Evolutionary conservation across 1,140 invertebrate genomes (phyloP).

Genomic region (Drosophila asahinai): DNA sequence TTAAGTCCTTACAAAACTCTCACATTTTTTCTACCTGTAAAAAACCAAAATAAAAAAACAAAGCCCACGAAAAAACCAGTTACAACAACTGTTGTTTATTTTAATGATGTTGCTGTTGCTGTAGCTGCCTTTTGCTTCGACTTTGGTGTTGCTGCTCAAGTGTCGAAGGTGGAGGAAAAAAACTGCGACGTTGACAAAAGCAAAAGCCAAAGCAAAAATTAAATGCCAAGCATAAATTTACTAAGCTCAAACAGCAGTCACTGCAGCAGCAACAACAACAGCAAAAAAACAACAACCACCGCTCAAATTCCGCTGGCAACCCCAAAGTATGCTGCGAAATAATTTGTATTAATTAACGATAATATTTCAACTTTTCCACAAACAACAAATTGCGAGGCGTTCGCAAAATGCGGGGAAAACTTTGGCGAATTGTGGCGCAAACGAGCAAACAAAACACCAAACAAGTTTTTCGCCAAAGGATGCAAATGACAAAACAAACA

Average conservation of each 20-base stretch:
- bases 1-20: too few relatives aligned
- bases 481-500: constrained; percentile 63
- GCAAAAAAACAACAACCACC: constrained; percentile 11
- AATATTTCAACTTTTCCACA: constrained; percentile 39
- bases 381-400: constrained; percentile 31
- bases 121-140: constrained; percentile 1
- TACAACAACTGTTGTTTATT: constrained; percentile 72
- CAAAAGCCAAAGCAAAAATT: constrained; percentile 55
- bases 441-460: constrained; percentile 39
- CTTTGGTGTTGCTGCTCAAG: constrained; percentile 38
- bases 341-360: constrained; percentile 48
- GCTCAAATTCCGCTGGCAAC: constrained; percentile 50
- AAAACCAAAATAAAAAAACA: constrained; percentile 34
- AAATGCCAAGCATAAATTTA: constrained; percentile 51
- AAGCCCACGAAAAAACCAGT: constrained; percentile 64
- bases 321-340: constrained; percentile 70
- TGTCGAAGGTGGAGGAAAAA: constrained; percentile 53
- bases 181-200: constrained; percentile 77
- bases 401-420: constrained; percentile 29
- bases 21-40: neutral
- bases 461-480: constrained; percentile 59
- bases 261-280: constrained; percentile 10
- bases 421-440: constrained; percentile 25
- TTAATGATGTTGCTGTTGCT: constrained; percentile 53
- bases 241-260: constrained; percentile 14